Conservation (phyloP, 2,888 invertebrate species). For the Perizoma flavofasciatum region DNA sequence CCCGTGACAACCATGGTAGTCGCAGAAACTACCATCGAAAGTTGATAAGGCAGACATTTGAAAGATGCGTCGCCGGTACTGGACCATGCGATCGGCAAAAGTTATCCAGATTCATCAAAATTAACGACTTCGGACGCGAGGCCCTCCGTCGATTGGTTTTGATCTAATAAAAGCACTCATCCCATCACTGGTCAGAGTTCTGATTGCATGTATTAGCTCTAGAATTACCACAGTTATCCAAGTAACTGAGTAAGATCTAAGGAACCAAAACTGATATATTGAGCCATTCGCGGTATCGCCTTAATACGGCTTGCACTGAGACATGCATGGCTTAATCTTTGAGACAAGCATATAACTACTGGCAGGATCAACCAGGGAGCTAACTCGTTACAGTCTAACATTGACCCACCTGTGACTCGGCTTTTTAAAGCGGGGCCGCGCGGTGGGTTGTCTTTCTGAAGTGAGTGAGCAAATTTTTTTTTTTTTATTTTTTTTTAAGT, state of each 20-base stretch:
- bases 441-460: too few relatives aligned
- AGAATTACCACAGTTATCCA: constrained; percentile 86
- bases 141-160: constrained; percentile 14
- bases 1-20: constrained; percentile 88
- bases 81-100: constrained; percentile 46
- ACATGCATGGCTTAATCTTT: constrained; percentile 84
- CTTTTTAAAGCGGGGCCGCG: too few relatives aligned
- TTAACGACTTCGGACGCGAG: constrained; percentile 63
- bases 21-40: constrained; percentile 53
- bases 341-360: constrained; percentile 87
- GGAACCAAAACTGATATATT: constrained; percentile 85
- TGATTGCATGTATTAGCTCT: constrained; percentile 76
- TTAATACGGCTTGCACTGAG: constrained; percentile 83
- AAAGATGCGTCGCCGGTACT: constrained; percentile 68
- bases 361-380: constrained; percentile 83
- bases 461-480: too few relatives aligned
- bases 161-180: constrained; percentile 60
- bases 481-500: too few relatives aligned
- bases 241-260: constrained; percentile 59
- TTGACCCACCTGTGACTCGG: too few relatives aligned
- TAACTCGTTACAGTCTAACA: not conserved
- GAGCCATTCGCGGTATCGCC: constrained; percentile 85
- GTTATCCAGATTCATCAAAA: constrained; percentile 76
- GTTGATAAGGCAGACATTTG: constrained; percentile 87
- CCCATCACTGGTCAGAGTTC: constrained; percentile 69